Evolutionary conservation across 1,140 invertebrate species (phyloP), one percentile per base, ranked within the genome.

Genomic region (Drosophila lowei): DNA sequence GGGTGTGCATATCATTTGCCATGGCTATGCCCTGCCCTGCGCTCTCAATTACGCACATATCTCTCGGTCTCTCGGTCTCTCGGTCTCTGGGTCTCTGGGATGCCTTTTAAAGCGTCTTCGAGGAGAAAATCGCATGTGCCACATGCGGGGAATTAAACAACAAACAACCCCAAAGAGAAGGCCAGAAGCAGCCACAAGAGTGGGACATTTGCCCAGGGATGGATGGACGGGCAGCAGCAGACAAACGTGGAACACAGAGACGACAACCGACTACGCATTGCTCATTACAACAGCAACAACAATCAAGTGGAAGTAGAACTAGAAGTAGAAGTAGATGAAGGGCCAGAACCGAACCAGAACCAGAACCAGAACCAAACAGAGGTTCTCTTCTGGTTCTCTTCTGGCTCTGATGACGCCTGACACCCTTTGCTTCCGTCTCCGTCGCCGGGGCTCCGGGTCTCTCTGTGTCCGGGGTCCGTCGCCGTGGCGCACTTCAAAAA

Each of bases 401-500:
- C 72, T n/a, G n/a, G n/a, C n/a, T n/a, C n/a, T 73, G 78, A 80
- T 75, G 79, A 63, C 58, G 68, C 18, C 64, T 67, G 74, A 86
- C 74, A 80, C 65, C 66, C 66, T 65, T 78, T 79, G 63, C 63
- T 68, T 80, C 68, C 78, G 63, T 54, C 47, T 23, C 42, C 13
- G 38, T 59, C 48, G 55, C 50, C 34, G 34, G 30, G 30, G 11
- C 9, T 9, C 30, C 7, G 28, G 28, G 30, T 34, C 30, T 5
- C 5, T 25, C 28, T 42, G 70, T 72, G 61, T 60, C 49, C n/a
- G n/a, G n/a, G n/a, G n/a, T n/a, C n/a, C n/a, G n/a, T n/a, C n/a
- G n/a, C n/a, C 50, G 59, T 57, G 59, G 66, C 72, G 66, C 75
- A 86, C 83, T 86, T 86, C 83, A 86, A 88, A 86, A 86, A 86